Evolutionary conservation across 1,140 invertebrate species (phyloP), one percentile per base, ranked within the genome.

Genomic region (Neoseiulus cucumeris): DNA sequence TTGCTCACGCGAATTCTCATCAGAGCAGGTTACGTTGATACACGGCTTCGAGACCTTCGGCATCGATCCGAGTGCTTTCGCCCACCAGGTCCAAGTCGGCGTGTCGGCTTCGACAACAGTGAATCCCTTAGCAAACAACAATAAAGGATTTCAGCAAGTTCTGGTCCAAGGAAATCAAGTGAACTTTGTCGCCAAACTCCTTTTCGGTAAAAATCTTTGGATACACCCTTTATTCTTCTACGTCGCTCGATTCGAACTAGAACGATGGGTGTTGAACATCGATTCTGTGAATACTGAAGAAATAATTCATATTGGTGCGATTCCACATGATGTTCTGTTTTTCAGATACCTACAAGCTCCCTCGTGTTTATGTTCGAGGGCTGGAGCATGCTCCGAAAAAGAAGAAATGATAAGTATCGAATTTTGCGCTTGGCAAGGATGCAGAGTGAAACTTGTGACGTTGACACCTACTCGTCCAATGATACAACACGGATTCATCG

Each of bases 101-200:
- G 87, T 88, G 41, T 88, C 88, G 5, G 89, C 90, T 1, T 87
- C 87, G 70, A 86, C 88, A 64, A 85, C 84, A 42, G 83, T 91
- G 28, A 85, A 82, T n/a, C 80, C 83, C 64, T 29, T 59, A 5
- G 74, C 84, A 39, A 81, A 85, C 17, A 85, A 84, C 44, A 83
- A 85, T 68, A 87, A 85, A 72, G 80, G 78, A 44, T 59, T 25
- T 25, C 82, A 84, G 64, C 86, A 91, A 75, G 81, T 95, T 18
- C 79, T 90, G 71, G 82, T 93, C 39, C 90, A 94, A 79, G 90
- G 91, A 64, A 91, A 93, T 77, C 90, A 93, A 80, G 83, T 92
- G 66, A 74, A 80, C 65, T 87, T 86, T 72, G 79, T 89, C 1
- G 80, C 80, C 67, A 85, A 86, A 73, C 75, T 89, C 64, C 77